Base-by-base conservation (phyloP, 2,113 vertebrate genomes). In the Rousettus leschenaultii region DNA sequence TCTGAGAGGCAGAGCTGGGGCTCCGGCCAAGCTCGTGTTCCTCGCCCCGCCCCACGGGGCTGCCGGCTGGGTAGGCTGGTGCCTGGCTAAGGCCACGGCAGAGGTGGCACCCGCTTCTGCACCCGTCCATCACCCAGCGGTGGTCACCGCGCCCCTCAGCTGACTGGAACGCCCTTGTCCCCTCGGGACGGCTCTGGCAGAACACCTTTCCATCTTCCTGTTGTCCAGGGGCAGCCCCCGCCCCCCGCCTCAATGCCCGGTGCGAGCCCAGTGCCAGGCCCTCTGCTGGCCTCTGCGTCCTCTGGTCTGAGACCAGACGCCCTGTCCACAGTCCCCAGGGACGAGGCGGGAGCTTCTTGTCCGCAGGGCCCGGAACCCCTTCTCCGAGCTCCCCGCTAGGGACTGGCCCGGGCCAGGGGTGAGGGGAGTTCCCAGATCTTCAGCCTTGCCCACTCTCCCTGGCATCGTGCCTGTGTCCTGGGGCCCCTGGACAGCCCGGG, bases 11-110 rank as follows among this genome's bases (percentile, higher is more conserved):
- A 57, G 43, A 11, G 55, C 53, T 18, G 7, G 70, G 45, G 30
- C 8, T n/a, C 59, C 38, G n/a, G 21, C 30, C 8, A 12, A 33
- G 30, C 9, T 26, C 22, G 0, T 0, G 3, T 16, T 45, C 43
- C 48, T 66, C 3, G 16, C 22, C 43, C 48, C 5, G 65, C 13
- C 43, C 55, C 57, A 4, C 26, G 14, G 65, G 63, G 21, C 45
- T n/a, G 61, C 12, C 30, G 0, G 8, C 13, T 3, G 28, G n/a
- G 33, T 4, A 33, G 55, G 6, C 43, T 16, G 48, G 43, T 6
- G 13, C 83, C 65, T 16, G n/a, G 80, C 65, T 33, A 7, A 51
- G 2, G 19, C 43, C 15, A 1, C 13, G 3, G 48, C 33, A 2
- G 10, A 28, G 45, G 11, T 2, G n/a, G 10, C 0, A 1, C 15